A percentile compares a stretch with the other conserved stretches of the same genome.
Conservation (phyloP, 2,113 vertebrate genomes). For the Fregata magnificens region DNA sequence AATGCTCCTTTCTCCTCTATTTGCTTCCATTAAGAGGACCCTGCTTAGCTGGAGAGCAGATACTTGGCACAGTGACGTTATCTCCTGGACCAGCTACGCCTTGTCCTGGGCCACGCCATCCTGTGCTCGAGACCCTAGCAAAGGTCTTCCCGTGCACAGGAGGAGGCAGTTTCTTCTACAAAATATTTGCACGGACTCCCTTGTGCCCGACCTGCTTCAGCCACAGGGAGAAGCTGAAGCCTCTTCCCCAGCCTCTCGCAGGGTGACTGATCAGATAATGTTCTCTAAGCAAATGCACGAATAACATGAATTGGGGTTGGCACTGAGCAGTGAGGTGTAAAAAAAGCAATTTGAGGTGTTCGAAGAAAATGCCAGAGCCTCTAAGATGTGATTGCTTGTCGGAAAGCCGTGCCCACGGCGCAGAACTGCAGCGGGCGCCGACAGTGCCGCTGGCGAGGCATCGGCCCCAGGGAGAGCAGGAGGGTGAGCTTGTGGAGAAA, state of each 20-base stretch:
- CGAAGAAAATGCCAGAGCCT: conserved; percentile 61
- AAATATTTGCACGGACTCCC: not conserved
- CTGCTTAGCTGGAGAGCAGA: not conserved
- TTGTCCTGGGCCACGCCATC: not conserved
- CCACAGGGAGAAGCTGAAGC: conserved; percentile 2
- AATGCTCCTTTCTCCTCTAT: not conserved
- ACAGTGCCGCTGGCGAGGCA: not conserved
- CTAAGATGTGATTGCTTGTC: conserved; percentile 42
- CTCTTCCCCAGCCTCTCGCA: conserved; percentile 53
- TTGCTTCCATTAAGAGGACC: not conserved
- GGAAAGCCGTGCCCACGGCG: not conserved
- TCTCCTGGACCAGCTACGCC: not conserved
- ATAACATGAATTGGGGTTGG: conserved; percentile 78
- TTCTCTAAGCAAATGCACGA: conserved; percentile 75
- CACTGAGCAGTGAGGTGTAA: conserved; percentile 78
- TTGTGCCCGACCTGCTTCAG: not conserved
- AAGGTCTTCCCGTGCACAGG: accelerated
- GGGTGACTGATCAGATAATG: conserved; percentile 77
- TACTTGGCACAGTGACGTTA: not conserved
- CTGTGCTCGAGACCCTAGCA: not conserved
- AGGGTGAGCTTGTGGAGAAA: not conserved
- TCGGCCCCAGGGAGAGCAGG: not conserved
- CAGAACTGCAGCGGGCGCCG: not conserved
- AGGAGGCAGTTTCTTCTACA: not conserved
- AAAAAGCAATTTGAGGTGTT: conserved; percentile 80